Base-by-base conservation (phyloP, 2,888 invertebrate genomes). In the Ametastegia equiseti region DNA sequence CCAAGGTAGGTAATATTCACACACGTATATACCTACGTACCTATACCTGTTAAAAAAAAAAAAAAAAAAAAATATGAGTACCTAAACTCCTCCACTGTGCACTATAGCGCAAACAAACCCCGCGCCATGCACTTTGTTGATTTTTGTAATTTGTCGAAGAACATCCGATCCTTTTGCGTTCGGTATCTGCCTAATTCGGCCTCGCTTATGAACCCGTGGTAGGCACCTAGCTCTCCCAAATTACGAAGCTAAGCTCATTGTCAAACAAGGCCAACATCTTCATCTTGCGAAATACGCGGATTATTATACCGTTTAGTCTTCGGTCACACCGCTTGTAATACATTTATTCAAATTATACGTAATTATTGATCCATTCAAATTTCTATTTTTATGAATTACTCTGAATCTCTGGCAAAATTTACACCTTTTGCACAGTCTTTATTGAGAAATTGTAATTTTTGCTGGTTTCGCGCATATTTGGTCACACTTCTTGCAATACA, bases 61-160 rank as follows among this genome's bases (percentile, higher is more conserved):
- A n/a, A n/a, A n/a, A n/a, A n/a, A n/a, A 36, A 11, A 36, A 65
- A 45, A 45, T 27, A 45, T 15, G 27, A 13, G 1, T 75, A 36
- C 33, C 9, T 36, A 19, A 27, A 54, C 73, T 23, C 23, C n/a
- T 50, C 23, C 7, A 50, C 13, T 54, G 54, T 45, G 19, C 75
- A 75, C 78, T 30, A n/a, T n/a, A 36, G 42, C 75, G 42, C 78
- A n/a, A 63, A 45, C 54, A 75, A 63, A 60, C 78, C 23, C 30
- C n/a, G 42, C 30, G 78, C 78, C 57, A 42, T 78, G 78, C 78
- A 78, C 27, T 60, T 78, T 78, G 78, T 78, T 78, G 78, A 78
- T 78, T 78, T 78, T 78, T 78, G 42, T 60, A 57, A 78, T 78
- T 78, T 60, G 78, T 60, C 75, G 50, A n/a, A 67, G 65, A 67